Base-by-base conservation (phyloP, 2,113 vertebrate species). In the Thalassoma bifasciatum region DNA sequence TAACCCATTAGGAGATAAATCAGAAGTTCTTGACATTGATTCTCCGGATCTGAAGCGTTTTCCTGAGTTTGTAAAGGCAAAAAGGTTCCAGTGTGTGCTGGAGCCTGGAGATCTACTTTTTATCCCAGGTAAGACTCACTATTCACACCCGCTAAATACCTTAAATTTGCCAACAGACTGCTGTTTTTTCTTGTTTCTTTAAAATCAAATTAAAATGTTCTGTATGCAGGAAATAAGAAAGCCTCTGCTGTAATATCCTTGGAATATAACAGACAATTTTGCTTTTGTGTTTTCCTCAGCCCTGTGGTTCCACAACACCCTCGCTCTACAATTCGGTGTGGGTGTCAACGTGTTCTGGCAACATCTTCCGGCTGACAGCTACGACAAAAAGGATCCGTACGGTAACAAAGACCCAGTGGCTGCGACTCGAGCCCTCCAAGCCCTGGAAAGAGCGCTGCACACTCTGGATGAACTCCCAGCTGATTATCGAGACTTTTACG, bases 241-340 rank as follows among this genome's bases (percentile, higher is more conserved):
- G 1, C 4, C 2, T 14, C 12, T 14, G 8, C 23, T 60, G 23
- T 21, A 21, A 44, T 19, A n/a, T 10, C 17, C 5, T 6, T n/a
- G 17, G 11, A 61, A 2, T 12, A 21, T 19, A 13, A 19, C 4
- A 19, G 5, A 47, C 4, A 19, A 64, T 53, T 10, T 0, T 9
- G 46, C 57, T 1, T 40, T 1, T 8, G 14, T 14, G 5, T 61
- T 37, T 6, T 60, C 38, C 69, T 42, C 91, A 99, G 98, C 98
- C 57, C 88, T 99, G 88, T 99, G 98, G 98, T 98, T 99, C 90
- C 98, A 99, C 75, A 99, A 98, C 88, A 96, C 97, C 6, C 87
- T 95, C 69, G 96, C 96, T 66, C 94, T 97, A 87, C 94, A 97
- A 77, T 99, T 98, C 81, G 97, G 96, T 65, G 95, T 99, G 21